Conservation (phyloP, 1,140 invertebrate species). For the Listronotus oregonensis region DNA sequence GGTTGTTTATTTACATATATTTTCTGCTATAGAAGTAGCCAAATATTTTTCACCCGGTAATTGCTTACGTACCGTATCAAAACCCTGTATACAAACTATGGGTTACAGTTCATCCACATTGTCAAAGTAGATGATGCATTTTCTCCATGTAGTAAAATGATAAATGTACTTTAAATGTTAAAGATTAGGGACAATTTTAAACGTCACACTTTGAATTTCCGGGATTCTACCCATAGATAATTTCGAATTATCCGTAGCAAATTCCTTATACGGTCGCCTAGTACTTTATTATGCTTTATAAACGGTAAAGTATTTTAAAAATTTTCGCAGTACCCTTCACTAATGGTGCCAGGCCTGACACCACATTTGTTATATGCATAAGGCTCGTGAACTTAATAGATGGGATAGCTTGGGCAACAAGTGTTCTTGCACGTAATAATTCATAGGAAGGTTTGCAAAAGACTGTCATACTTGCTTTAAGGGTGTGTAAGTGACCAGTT, state of each 20-base stretch:
- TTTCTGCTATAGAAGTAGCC: too few relatives aligned
- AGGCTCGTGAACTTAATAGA: constrained; percentile 14
- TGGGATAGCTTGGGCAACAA: constrained; percentile 13
- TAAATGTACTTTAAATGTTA: constrained; percentile 22
- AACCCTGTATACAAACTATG: too few relatives aligned
- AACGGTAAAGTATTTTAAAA: constrained; percentile 27
- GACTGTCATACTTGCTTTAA: too few relatives aligned
- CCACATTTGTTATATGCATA: constrained; percentile 22
- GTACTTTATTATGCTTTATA: constrained; percentile 34
- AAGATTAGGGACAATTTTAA: constrained; percentile 28
- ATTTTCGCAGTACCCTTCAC: constrained; percentile 27
- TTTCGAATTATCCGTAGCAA: constrained; percentile 34
- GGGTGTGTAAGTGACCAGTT: too few relatives aligned
- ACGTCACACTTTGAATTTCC: constrained; percentile 33
- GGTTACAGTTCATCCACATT: too few relatives aligned
- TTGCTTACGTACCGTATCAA: too few relatives aligned
- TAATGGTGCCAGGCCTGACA: constrained; percentile 19
- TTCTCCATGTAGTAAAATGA: constrained; percentile 10
- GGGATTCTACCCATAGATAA: constrained; percentile 30
- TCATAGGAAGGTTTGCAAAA: too few relatives aligned
- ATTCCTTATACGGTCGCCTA: constrained; percentile 28
- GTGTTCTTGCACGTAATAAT: neutral
- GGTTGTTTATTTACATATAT: too few relatives aligned
- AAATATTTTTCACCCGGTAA: too few relatives aligned
- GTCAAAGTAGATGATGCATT: neutral